These are phyloP conservation scores for Drosophila mulleri DNA, from an alignment of 2,888 invertebrate species.

Conservation along the genomic window DNA sequence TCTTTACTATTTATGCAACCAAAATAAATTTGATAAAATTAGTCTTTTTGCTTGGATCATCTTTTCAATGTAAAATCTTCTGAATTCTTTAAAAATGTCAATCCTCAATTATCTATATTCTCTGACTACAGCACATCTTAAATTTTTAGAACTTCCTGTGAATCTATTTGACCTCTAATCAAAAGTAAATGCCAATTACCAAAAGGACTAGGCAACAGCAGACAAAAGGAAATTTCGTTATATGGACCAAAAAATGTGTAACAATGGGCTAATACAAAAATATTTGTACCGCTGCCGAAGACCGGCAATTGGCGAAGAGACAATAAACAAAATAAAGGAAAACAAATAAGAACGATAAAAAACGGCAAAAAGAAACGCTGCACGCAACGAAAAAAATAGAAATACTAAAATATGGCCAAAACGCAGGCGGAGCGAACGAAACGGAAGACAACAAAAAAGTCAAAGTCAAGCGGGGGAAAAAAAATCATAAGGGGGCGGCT, in stretches of 20 bases:
- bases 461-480: conserved; percentile 45
- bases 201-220: too few relatives aligned
- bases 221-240: conserved; percentile 15
- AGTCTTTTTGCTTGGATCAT: too few relatives aligned
- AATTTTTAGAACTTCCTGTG: background rate
- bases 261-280: conserved; percentile 43
- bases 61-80: too few relatives aligned
- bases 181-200: conserved; percentile 3
- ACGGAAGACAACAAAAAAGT: conserved; percentile 35
- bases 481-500: conserved; percentile 18
- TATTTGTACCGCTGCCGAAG: conserved; percentile 47
- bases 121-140: background rate
- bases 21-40: too few relatives aligned
- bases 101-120: background rate
- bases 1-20: too few relatives aligned
- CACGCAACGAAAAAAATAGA: conserved; percentile 54
- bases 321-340: conserved; percentile 24
- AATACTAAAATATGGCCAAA: conserved; percentile 60
- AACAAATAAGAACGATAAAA: conserved; percentile 10
- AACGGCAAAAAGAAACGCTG: conserved; percentile 20
- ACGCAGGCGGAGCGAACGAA: background rate
- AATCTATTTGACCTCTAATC: conserved; percentile 22
- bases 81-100: too few relatives aligned
- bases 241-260: conserved; percentile 54
- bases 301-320: conserved; percentile 36